Percentiles rank a stretch among this genome's conserved stretches.
Conservation (phyloP, 2,797 vertebrate species). For the Eulemur mongoz region DNA sequence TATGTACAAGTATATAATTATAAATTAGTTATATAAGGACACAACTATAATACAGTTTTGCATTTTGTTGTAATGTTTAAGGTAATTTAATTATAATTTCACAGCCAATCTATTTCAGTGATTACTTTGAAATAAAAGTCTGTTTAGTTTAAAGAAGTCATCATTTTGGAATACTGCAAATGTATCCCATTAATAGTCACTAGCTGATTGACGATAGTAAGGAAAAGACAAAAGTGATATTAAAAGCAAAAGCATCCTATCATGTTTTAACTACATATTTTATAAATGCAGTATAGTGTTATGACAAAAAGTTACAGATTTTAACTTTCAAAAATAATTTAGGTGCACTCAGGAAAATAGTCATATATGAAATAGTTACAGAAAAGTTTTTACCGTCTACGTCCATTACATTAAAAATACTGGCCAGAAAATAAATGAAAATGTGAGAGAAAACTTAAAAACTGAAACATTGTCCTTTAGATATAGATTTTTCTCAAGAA, state of each 20-base stretch:
- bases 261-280: neutral
- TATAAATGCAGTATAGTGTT: neutral
- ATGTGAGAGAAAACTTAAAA: neutral
- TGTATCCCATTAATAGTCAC: neutral
- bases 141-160: neutral
- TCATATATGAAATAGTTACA: neutral
- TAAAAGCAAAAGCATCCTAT: neutral
- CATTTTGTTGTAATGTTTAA: neutral
- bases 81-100: conserved; percentile 1
- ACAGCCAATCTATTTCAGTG: neutral
- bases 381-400: neutral
- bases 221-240: neutral
- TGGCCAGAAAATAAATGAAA: neutral
- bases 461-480: neutral
- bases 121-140: neutral
- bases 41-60: conserved; percentile 3
- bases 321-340: neutral
- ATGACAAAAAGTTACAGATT: neutral
- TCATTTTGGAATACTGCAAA: neutral
- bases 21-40: neutral
- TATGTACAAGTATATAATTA: neutral
- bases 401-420: neutral
- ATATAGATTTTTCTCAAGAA: neutral
- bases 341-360: neutral
- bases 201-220: neutral